Percentiles rank a stretch among this genome's conserved stretches.
Conservation (phyloP, 2,797 vertebrate genomes). For the Thalassophryne amazonica region DNA sequence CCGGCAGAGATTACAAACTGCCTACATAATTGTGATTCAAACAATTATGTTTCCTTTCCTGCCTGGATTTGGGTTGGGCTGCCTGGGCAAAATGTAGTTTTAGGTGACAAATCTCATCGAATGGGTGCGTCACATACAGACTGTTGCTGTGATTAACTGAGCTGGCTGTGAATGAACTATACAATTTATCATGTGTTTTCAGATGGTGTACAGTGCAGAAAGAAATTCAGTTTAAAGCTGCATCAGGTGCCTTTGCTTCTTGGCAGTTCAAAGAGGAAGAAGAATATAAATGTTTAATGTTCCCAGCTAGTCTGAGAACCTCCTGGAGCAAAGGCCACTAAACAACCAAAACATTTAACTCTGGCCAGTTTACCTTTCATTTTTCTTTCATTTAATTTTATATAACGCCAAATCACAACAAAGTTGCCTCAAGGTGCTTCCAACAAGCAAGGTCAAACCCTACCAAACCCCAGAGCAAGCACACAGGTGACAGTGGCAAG, state of each 20-base stretch:
- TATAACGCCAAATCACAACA: too few relatives aligned
- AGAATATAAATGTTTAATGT: neutral
- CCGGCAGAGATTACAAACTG: slow-evolving; percentile 60
- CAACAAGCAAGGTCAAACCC: too few relatives aligned
- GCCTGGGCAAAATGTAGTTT: slow-evolving; percentile 15
- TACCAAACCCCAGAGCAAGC: too few relatives aligned
- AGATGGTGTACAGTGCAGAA: neutral
- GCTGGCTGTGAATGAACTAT: slow-evolving; percentile 1
- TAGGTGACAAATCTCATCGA: slow-evolving; percentile 12
- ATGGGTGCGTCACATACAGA: slow-evolving; percentile 15
- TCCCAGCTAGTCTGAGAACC: neutral
- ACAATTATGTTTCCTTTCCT: slow-evolving; percentile 50
- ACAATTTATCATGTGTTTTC: slow-evolving; percentile 14
- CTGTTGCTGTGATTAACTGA: slow-evolving; percentile 48
- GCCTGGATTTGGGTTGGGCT: slow-evolving; percentile 21
- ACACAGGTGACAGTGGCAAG: too few relatives aligned
- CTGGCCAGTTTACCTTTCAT: neutral
- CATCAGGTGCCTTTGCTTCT: neutral
- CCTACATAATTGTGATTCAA: slow-evolving; percentile 57
- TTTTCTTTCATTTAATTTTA: too few relatives aligned
- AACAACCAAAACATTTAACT: neutral
- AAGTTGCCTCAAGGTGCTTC: too few relatives aligned
- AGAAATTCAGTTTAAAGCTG: neutral
- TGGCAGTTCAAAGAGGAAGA: neutral
- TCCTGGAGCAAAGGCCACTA: neutral